These are phyloP conservation scores for Isichthys henryi DNA, from an alignment of 2,113 vertebrate species.

Conservation along the genomic window DNA sequence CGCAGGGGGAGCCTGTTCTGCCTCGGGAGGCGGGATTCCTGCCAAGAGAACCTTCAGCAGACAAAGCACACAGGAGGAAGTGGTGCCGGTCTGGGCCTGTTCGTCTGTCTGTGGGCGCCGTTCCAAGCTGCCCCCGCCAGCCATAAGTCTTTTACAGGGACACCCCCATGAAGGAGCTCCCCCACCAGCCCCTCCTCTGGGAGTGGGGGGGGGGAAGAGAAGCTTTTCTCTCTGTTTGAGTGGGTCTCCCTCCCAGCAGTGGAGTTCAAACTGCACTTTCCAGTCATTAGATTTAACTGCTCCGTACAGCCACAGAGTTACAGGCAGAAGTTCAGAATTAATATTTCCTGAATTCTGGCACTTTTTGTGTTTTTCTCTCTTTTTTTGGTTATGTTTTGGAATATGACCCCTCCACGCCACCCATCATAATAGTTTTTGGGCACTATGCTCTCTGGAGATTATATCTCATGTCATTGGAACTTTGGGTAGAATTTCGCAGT, in stretches of 20 bases:
- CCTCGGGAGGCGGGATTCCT: conserved; percentile 42
- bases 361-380: conserved; percentile 10
- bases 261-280: conserved; percentile 84
- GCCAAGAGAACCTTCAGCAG: conserved; percentile 67
- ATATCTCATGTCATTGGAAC: conserved; percentile 51
- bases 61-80: conserved; percentile 69
- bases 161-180: conserved; percentile 63
- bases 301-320: conserved; percentile 60
- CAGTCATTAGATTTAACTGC: conserved; percentile 74
- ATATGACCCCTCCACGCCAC: not conserved
- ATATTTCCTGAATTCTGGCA: conserved; percentile 66
- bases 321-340: conserved; percentile 58
- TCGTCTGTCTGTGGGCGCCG: conserved; percentile 65
- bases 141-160: conserved; percentile 69
- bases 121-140: conserved; percentile 72
- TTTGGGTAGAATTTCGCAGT: conserved; percentile 44
- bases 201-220: conserved; percentile 52
- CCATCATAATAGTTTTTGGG: not conserved
- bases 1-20: conserved; percentile 60
- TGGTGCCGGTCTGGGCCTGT: conserved; percentile 70
- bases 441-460: conserved; percentile 32
- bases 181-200: conserved; percentile 45
- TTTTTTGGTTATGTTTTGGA: not conserved
- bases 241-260: conserved; percentile 74
- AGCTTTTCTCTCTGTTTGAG: conserved; percentile 79